Percentiles rank a stretch among this genome's conserved stretches.
phyloP scores from a whole-genome alignment of 64 coral and sea anemone genomes.

The Pocillopora verrucosa region DNA sequence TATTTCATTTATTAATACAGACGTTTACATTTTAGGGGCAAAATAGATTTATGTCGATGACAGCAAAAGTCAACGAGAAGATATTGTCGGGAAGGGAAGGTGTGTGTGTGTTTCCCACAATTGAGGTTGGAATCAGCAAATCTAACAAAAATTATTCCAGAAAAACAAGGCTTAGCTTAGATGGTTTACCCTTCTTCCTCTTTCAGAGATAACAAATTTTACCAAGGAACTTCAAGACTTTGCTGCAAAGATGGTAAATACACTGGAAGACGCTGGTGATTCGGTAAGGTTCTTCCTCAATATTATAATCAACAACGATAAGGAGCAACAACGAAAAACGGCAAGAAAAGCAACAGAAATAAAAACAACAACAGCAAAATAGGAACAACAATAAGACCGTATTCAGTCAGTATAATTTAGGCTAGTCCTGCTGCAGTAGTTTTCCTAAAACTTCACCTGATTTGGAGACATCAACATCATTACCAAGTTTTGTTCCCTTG shows the following conservation, averaged over 20 bases:
- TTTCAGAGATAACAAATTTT: conserved; percentile 46
- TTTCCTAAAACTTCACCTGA: too few species aligned
- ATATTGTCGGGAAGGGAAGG: conserved; percentile 21
- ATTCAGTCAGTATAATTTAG: too few species aligned
- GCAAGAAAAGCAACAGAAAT: too few species aligned
- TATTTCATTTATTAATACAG: neutral
- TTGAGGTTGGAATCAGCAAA: neutral
- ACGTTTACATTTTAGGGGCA: neutral
- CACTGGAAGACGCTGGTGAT: conserved; percentile 3
- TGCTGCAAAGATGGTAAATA: conserved; percentile 21
- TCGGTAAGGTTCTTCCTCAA: neutral
- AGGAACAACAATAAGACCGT: too few species aligned
- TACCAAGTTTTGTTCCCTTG: too few species aligned
- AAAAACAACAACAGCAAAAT: too few species aligned
- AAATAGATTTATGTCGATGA: conserved; percentile 4
- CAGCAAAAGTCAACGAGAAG: conserved; percentile 9
- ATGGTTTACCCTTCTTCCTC: neutral
- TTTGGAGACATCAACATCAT: too few species aligned
- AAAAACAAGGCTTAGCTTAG: neutral
- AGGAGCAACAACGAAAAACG: too few species aligned
- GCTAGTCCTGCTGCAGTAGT: too few species aligned
- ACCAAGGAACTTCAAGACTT: conserved; percentile 28
- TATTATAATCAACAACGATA: too few species aligned
- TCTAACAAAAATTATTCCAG: neutral
- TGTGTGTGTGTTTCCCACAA: neutral